A percentile compares a stretch with the other conserved stretches of the same genome.
phyloP scores from a whole-genome alignment of 37 sponge, comb jelly and placozoan genomes.

The Hexactinellida sp. region DNA sequence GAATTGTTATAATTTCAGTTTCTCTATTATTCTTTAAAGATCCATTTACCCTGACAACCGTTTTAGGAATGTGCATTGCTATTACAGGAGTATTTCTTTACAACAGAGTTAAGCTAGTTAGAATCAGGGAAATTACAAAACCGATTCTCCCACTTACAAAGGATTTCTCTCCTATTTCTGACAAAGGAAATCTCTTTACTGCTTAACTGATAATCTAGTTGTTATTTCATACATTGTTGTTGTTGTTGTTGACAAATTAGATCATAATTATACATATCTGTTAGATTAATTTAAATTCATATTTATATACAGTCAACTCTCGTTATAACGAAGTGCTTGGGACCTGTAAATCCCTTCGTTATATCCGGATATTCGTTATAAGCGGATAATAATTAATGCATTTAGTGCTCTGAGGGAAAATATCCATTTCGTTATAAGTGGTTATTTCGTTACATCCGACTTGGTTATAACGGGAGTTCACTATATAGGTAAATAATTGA shows the following conservation, averaged over 20 bases:
- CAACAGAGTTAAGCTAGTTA: slow-evolving; percentile 40
- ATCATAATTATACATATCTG: not conserved
- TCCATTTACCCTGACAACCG: slow-evolving; percentile 52
- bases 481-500: too few species aligned
- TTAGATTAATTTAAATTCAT: not conserved
- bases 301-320: not conserved
- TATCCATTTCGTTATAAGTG: too few species aligned
- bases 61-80: slow-evolving; percentile 62
- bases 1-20: slow-evolving; percentile 49
- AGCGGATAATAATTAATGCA: too few species aligned
- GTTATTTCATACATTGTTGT: not conserved
- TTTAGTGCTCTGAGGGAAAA: too few species aligned
- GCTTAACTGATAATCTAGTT: not conserved
- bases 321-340: not conserved
- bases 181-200: not conserved
- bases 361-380: too few species aligned
- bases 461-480: too few species aligned
- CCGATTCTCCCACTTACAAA: not conserved
- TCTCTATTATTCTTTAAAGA: slow-evolving; percentile 53
- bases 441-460: too few species aligned
- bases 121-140: not conserved
- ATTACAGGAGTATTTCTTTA: slow-evolving; percentile 55
- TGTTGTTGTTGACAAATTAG: not conserved
- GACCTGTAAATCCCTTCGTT: too few species aligned
- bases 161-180: not conserved